Evolutionary conservation across 2,113 vertebrate species (phyloP).

Genomic region (Otis tarda): DNA sequence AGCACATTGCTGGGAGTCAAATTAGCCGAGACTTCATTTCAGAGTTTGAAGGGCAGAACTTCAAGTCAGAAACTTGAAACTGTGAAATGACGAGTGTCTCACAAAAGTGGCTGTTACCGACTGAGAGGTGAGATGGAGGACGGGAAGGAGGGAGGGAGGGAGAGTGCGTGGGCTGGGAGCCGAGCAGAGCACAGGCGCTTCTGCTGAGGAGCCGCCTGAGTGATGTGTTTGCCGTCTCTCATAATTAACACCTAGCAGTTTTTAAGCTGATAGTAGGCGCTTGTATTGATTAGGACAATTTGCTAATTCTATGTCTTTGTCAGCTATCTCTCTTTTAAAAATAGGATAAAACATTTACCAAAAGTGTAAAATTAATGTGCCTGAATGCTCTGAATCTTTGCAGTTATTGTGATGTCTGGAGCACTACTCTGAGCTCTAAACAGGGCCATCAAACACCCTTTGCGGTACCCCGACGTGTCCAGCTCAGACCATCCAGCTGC

Average conservation of each 20-base stretch:
- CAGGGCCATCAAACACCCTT: rapidly evolving
- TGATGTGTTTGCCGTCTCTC: slow-evolving; percentile 18
- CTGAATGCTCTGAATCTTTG: not conserved
- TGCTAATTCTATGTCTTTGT: slow-evolving; percentile 30
- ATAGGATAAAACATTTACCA: not conserved
- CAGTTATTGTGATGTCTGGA: not conserved
- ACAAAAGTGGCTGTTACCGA: not conserved
- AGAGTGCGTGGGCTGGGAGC: not conserved
- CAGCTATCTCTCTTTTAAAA: not conserved
- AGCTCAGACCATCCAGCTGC: not conserved
- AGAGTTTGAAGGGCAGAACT: not conserved
- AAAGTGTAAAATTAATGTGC: not conserved
- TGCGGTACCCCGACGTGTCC: rapidly evolving
- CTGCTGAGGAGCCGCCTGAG: not conserved
- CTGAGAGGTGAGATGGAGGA: not conserved
- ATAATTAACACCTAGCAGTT: not conserved
- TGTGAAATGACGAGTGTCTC: not conserved
- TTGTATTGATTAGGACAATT: slow-evolving; percentile 2
- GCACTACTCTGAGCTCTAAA: not conserved
- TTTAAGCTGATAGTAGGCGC: not conserved
- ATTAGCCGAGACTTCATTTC: not conserved
- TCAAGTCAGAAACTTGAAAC: slow-evolving; percentile 10
- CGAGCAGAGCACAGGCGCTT: not conserved
- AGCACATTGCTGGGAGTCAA: not conserved
- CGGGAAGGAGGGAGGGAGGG: not conserved